Evolutionary conservation across 2,797 vertebrate species (phyloP), one percentile per base, ranked within the genome.

Genomic region (Pseudomugil gertrudae): DNA sequence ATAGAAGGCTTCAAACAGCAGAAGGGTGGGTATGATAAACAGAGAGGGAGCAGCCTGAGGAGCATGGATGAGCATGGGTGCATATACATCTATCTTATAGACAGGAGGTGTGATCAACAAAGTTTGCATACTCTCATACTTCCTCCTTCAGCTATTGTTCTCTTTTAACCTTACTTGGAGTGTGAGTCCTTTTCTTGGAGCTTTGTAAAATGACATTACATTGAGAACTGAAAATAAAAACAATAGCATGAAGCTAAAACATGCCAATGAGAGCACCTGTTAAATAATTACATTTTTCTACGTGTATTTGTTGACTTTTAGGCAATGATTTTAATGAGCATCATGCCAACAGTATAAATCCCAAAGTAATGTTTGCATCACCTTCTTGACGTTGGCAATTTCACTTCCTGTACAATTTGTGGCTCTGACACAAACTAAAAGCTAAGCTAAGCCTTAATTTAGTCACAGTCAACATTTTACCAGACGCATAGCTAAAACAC

Each of bases 71-170:
- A 59, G 45, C 32, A 40, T 38, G 24, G 29, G 33, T 72, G 38
- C 57, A 50, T 23, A 33, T 17, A 9, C 69, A 80, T 78, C 62
- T 69, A 57, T 83, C 67, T 74, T 21, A 14, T 52, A 66, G 69
- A 51, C 51, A 72, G 52, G 45, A 47, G 69, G 66, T 24, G 32
- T 64, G 66, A 76, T 57, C 48, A 61, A 64, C 64, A 65, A 27
- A 47, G 43, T 64, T 54, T 36, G 30, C 21, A 11, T 13, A 48
- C 10, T 62, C 47, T 35, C 19, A 50, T 15, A 21, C 30, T n/a
- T 26, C 61, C 15, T 13, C 35, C 45, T 29, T 47, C 7, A 8
- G 6, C n/a, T 30, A 3, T 35, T 35, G 33, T 35, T 48, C 27
- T 29, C 23, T 60, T 40, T 30, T 9, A 9, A 10, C 10, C 32